Base-by-base conservation (phyloP, 2,113 vertebrate genomes). In the Tragelaphus buxtoni region DNA sequence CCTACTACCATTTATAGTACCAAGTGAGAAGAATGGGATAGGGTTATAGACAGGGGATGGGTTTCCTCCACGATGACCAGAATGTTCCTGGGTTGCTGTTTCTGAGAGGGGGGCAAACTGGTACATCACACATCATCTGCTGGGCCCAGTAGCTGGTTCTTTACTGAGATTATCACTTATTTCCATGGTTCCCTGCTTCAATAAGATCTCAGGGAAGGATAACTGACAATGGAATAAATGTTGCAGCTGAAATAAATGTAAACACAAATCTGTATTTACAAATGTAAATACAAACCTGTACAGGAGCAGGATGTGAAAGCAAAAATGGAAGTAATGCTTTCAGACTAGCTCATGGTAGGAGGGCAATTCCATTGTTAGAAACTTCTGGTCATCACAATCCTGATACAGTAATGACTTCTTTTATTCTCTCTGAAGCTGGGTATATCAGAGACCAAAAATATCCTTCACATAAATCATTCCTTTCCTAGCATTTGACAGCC, bases 401-500 rank as follows among this genome's bases (percentile, higher is more conserved):
- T 94, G 65, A 63, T 81, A 77, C 1, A 97, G 79, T 85, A 91
- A 98, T 80, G 55, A n/a, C 80, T 83, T 80, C 56, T 76, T 95
- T 94, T 92, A 86, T 97, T 98, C 95, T 39, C 58, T 97, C 80
- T 85, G 88, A 97, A 97, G 86, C 82, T 88, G n/a, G 61, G 26
- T 22, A 96, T 92, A 58, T 96, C 95, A 91, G 88, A 96, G 63
- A 81, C 45, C 30, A 56, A 97, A 96, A 97, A 96, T 97, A 96
- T 84, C 76, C 35, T 69, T 93, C 74, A 81, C 85, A 95, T 94
- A 95, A 95, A 97, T 98, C 49, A 93, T 91, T 97, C 95, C 77
- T 98, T 96, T 88, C 60, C 91, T 53, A 97, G 96, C 96, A 96
- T 97, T 95, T 95, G 97, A 98, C 97, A 98, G 90, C 87, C 72